Evolutionary conservation across 2,888 invertebrate genomes (phyloP), one percentile per base, ranked within the genome.

Genomic region (Sarcophaga rosellei): DNA sequence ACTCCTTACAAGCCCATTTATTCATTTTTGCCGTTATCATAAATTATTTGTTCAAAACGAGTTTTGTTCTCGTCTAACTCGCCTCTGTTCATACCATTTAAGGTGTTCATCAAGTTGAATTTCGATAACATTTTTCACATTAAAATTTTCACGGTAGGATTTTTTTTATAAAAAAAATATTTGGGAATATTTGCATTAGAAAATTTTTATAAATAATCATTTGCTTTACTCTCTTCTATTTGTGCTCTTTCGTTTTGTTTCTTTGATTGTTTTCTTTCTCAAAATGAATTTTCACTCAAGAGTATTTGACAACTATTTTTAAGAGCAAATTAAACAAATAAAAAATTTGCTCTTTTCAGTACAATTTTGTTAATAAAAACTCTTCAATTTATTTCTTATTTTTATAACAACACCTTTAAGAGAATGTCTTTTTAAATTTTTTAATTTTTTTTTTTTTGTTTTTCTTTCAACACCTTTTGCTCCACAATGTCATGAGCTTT

Each of bases 401-500:
- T 66, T 25, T 4, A n/a, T 4, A 17, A 66, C 11, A 66, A 66
- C 44, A 53, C n/a, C 15, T 74, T 62, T 35, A 73, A 53, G 17
- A 53, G 17, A 53, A 53, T 15, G 12, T 44, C 4, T 59, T 11
- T 53, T 62, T 6, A 12, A 53, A 25, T 3, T n/a, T 68, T 23
- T 47, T 53, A 3, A 12, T 72, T 65, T 59, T 66, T 5, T n/a
- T 79, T 61, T 25, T 57, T 63, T 57, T 44, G 15, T 53, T 0
- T 70, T 44, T 69, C 53, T 72, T 72, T 80, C 45, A 68, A 79
- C 77, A 83, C 74, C 61, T 68, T 80, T 80, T 61, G 68, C 76
- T 83, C 69, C 53, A 72, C 86, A 83, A 86, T 86, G 84, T 84
- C 86, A 86, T 65, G 77, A 78, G 66, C 77, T 81, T 2, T 73